Conservation (phyloP, 2,113 vertebrate genomes). For the Xiphias gladius region DNA sequence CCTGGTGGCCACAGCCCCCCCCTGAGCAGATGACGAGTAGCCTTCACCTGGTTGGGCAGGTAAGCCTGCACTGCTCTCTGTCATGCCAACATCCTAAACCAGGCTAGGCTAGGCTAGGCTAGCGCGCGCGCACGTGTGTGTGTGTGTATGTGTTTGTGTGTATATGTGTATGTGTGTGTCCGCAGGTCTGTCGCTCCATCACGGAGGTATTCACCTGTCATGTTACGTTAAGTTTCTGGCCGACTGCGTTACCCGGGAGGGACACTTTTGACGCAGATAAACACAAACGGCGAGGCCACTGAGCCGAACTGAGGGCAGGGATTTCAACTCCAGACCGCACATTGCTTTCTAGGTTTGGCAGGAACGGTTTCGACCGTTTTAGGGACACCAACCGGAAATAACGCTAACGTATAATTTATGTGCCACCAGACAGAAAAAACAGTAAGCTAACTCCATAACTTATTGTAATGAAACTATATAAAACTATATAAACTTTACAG, state of each 20-base stretch:
- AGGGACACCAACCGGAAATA: not conserved
- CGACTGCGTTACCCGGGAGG: constrained; percentile 12
- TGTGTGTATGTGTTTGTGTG: no score
- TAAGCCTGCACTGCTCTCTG: constrained; percentile 28
- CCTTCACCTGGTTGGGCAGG: constrained; percentile 62
- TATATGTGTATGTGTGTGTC: not conserved
- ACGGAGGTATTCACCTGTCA: constrained; percentile 16
- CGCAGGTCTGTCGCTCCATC: not conserved
- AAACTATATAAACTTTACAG: no score
- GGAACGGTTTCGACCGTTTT: no score
- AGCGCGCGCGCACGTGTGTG: no score
- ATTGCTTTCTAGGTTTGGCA: not conserved
- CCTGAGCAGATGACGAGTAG: constrained; percentile 53
- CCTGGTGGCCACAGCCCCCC: constrained; percentile 40
- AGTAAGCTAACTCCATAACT: no score
- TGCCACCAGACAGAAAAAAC: no score
- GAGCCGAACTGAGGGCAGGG: not conserved
- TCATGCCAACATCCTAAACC: constrained; percentile 37
- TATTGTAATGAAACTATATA: no score
- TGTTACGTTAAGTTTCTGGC: not conserved
- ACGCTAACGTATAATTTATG: not conserved
- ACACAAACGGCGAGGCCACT: not conserved
- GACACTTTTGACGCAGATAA: not conserved
- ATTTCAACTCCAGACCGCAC: not conserved
- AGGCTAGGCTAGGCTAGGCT: not conserved